Evolutionary conservation across 2,888 invertebrate genomes (phyloP).

Genomic region (Pollenia labialis): DNA sequence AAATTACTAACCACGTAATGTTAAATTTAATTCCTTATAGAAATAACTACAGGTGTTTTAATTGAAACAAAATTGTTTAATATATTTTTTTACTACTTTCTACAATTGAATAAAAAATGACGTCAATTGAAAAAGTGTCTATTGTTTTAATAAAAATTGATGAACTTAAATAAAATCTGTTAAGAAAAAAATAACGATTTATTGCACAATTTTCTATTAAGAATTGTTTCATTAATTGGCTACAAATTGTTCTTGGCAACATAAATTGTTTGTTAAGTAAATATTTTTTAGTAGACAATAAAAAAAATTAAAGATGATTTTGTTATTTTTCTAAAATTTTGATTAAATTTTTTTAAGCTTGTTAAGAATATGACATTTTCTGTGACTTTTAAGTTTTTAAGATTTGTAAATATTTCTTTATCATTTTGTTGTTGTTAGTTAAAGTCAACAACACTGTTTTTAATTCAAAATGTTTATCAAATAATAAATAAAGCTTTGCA

Average conservation of each 20-base stretch:
- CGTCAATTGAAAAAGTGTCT: constrained; percentile 59
- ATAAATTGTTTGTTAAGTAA: constrained; percentile 5
- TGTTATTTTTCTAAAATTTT: neutral
- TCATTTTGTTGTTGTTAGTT: neutral
- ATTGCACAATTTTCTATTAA: constrained; percentile 36
- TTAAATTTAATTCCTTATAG: constrained; percentile 59
- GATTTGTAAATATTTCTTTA: constrained; percentile 25
- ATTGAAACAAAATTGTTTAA: constrained; percentile 59
- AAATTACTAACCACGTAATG: neutral
- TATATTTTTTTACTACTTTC: constrained; percentile 20
- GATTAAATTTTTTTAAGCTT: neutral
- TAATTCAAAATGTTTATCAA: constrained; percentile 14
- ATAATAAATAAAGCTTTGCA: constrained; percentile 39
- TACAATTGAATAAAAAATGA: constrained; percentile 34
- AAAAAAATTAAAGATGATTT: neutral
- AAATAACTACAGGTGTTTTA: constrained; percentile 60
- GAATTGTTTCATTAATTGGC: constrained; percentile 38
- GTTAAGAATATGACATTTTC: constrained; percentile 5
- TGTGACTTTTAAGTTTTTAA: constrained; percentile 1
- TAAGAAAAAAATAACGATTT: constrained; percentile 15
- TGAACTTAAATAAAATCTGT: constrained; percentile 29
- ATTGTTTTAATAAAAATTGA: constrained; percentile 51
- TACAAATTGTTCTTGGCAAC: constrained; percentile 31
- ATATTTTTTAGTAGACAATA: neutral
- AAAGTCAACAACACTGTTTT: constrained; percentile 9